A percentile compares a stretch with the other conserved stretches of the same genome.
Evolutionary conservation across 2,888 invertebrate species (phyloP).

Genomic region (Acanthosoma haemorrhoidale): DNA sequence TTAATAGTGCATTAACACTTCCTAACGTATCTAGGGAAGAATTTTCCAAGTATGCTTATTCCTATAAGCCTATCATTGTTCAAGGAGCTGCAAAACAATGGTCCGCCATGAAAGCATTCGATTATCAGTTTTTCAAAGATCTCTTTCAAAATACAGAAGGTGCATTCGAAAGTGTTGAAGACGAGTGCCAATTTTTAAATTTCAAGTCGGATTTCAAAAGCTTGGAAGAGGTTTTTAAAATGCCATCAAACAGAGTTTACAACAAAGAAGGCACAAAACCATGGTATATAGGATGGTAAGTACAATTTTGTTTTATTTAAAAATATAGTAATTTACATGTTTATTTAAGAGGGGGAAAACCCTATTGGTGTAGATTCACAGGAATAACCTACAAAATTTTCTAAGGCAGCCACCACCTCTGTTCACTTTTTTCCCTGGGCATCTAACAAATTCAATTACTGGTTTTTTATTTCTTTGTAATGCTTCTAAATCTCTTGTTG

Average conservation of each 20-base stretch:
- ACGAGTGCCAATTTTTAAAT: slow-evolving; percentile 81
- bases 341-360: neutral
- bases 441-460: slow-evolving; percentile 15
- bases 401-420: neutral
- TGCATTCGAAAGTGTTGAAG: slow-evolving; percentile 66
- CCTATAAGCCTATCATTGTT: slow-evolving; percentile 71
- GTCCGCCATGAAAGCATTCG: slow-evolving; percentile 65
- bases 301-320: neutral
- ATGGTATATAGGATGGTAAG: slow-evolving; percentile 89
- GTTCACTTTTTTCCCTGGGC: neutral
- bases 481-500: neutral
- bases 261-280: slow-evolving; percentile 60
- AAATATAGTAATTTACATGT: neutral
- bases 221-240: slow-evolving; percentile 69
- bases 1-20: slow-evolving; percentile 62
- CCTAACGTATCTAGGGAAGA: slow-evolving; percentile 61
- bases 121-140: slow-evolving; percentile 61
- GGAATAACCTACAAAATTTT: slow-evolving; percentile 14
- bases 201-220: slow-evolving; percentile 76
- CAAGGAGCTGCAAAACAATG: slow-evolving; percentile 70
- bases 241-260: slow-evolving; percentile 60
- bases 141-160: slow-evolving; percentile 63
- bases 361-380: neutral
- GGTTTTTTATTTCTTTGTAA: slow-evolving; percentile 9
- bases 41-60: slow-evolving; percentile 70